A percentile compares a stretch with the other conserved stretches of the same genome.
These are phyloP conservation scores for Acanthosepion pharaonis DNA, from an alignment of 2,888 invertebrate genomes.

Conservation along the genomic window DNA sequence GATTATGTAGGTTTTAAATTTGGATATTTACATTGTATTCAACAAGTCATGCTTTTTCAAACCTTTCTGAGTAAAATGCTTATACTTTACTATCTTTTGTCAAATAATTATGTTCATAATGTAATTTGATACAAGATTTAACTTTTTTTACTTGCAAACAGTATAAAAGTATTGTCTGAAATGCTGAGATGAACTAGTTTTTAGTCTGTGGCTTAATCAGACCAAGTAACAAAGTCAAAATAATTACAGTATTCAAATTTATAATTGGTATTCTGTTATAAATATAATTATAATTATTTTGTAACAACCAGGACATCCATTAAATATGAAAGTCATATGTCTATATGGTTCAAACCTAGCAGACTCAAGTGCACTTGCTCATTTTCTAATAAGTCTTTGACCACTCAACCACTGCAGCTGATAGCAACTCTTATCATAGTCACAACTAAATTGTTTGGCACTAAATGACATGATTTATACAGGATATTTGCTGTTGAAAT, in stretches of 20 bases:
- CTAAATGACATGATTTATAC: constrained; percentile 13
- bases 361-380: not conserved
- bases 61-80: too few relatives aligned
- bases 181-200: not conserved
- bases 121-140: not conserved
- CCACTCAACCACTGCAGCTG: not conserved
- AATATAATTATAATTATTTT: not conserved
- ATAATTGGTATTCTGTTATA: not conserved
- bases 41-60: too few relatives aligned
- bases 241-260: not conserved
- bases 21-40: not conserved
- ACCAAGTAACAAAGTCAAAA: constrained; percentile 33
- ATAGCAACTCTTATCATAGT: not conserved
- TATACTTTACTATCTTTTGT: too few relatives aligned
- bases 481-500: constrained; percentile 16
- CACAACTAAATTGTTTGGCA: not conserved
- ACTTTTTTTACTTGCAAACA: not conserved
- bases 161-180: not conserved
- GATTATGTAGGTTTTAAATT: not conserved
- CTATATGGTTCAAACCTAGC: not conserved
- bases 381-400: not conserved
- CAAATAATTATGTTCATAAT: too few relatives aligned
- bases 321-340: not conserved
- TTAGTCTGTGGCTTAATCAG: not conserved
- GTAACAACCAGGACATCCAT: not conserved